phyloP scores from a whole-genome alignment of 2,113 vertebrate genomes.

The Hemibagrus wyckioides region DNA sequence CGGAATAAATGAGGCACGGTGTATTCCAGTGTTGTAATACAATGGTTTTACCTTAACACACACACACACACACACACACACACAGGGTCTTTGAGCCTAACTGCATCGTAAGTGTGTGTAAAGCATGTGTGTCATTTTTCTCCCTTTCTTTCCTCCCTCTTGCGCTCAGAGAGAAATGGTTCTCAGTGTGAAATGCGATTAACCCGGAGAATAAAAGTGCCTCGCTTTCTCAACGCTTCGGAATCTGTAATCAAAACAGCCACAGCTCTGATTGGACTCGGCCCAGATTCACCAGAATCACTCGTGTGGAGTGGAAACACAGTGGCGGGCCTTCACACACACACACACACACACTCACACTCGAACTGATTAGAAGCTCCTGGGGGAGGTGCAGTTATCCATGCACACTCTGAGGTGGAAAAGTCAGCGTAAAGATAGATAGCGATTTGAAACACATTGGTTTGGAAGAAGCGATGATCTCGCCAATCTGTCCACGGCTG shows the following conservation, averaged over 20 bases:
- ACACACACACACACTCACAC: conserved; percentile 13
- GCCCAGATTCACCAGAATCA: conserved; percentile 47
- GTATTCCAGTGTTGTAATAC: neutral
- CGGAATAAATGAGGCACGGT: neutral
- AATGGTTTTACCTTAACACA: neutral
- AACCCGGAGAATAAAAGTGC: conserved; percentile 49
- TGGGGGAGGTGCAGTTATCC: conserved; percentile 19
- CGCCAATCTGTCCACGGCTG: neutral
- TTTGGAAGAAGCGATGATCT: neutral
- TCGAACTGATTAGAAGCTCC: conserved; percentile 41
- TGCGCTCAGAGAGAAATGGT: conserved; percentile 9
- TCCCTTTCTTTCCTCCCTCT: conserved; percentile 11
- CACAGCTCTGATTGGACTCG: conserved; percentile 53
- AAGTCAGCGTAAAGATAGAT: neutral
- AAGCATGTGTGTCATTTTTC: neutral
- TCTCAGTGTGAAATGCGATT: conserved; percentile 41
- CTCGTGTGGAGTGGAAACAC: conserved; percentile 46
- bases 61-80: conserved; percentile 17
- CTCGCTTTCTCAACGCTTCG: conserved; percentile 46
- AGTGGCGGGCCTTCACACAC: neutral
- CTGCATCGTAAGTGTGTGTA: neutral
- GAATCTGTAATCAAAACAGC: conserved; percentile 52
- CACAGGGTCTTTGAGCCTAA: neutral
- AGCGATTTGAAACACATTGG: neutral
- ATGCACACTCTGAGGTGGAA: neutral